Conservation (phyloP, 2,113 vertebrate species). For the Catharus minimus region DNA sequence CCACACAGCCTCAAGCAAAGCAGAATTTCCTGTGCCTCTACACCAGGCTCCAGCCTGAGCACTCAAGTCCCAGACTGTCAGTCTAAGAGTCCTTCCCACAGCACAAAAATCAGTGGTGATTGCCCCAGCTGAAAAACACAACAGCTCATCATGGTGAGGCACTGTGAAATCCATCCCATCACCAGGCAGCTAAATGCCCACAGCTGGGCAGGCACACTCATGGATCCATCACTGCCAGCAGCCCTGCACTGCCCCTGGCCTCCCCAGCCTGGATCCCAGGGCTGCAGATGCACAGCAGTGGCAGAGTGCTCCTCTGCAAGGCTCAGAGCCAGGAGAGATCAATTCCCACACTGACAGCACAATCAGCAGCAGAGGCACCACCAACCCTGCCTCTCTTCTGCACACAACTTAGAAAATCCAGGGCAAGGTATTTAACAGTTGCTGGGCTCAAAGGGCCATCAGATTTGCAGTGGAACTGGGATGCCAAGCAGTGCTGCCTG, state of each 20-base stretch:
- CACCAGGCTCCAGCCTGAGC: background rate
- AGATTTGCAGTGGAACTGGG: background rate
- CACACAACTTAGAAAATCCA: background rate
- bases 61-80: background rate
- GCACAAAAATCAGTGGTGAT: background rate
- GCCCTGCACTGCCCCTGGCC: fast-evolving
- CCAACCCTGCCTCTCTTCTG: background rate
- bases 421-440: background rate
- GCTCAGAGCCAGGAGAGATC: background rate
- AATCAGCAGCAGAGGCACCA: background rate
- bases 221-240: fast-evolving
- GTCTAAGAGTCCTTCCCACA: fast-evolving
- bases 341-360: background rate
- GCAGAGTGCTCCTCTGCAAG: background rate
- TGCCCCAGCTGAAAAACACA: background rate
- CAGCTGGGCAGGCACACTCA: background rate
- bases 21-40: background rate
- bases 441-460: background rate
- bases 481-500: background rate
- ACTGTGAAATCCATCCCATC: fast-evolving
- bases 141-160: background rate
- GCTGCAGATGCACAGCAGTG: background rate
- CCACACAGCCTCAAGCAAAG: background rate
- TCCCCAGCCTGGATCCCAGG: background rate
- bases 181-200: background rate